These are phyloP conservation scores for Cheilosia vernalis DNA, from an alignment of 2,888 invertebrate species.

Conservation along the genomic window DNA sequence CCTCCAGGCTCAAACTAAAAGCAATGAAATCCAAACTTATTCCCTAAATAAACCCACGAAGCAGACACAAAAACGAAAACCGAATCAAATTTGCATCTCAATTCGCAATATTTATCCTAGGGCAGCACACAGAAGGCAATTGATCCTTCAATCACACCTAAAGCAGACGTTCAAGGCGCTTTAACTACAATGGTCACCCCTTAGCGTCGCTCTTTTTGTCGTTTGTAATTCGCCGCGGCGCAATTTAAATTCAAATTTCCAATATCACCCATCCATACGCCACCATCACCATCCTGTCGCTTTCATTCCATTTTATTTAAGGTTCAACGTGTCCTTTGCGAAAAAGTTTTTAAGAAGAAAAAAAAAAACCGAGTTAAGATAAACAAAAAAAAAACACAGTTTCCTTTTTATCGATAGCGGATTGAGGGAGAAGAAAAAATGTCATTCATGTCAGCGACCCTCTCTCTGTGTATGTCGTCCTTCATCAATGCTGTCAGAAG, in stretches of 20 bases:
- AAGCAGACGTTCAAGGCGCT: conserved; percentile 28
- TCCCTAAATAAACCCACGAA: neutral
- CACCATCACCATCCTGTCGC: conserved; percentile 45
- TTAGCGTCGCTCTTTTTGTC: neutral
- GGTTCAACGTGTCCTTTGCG: conserved; percentile 11
- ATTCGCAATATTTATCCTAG: conserved; percentile 51
- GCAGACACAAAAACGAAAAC: neutral
- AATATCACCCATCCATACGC: conserved; percentile 45
- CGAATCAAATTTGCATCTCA: conserved; percentile 57
- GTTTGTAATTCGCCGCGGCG: conserved; percentile 45
- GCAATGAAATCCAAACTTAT: conserved; percentile 6
- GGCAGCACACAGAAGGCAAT: conserved; percentile 38
- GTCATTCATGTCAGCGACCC: conserved; percentile 28
- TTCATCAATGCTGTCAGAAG: conserved; percentile 60
- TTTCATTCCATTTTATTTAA: conserved; percentile 20
- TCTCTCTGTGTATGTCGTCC: conserved; percentile 35
- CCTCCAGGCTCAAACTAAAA: neutral
- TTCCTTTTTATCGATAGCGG: conserved; percentile 25
- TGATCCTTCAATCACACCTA: conserved; percentile 58
- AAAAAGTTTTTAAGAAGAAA: neutral
- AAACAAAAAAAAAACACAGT: neutral
- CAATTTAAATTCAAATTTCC: conserved; percentile 66
- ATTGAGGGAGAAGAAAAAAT: conserved; percentile 22
- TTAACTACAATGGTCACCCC: conserved; percentile 44
- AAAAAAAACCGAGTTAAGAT: neutral